Base-by-base conservation (phyloP, 2,888 invertebrate species). In the Caenorhabditis sp. region DNA sequence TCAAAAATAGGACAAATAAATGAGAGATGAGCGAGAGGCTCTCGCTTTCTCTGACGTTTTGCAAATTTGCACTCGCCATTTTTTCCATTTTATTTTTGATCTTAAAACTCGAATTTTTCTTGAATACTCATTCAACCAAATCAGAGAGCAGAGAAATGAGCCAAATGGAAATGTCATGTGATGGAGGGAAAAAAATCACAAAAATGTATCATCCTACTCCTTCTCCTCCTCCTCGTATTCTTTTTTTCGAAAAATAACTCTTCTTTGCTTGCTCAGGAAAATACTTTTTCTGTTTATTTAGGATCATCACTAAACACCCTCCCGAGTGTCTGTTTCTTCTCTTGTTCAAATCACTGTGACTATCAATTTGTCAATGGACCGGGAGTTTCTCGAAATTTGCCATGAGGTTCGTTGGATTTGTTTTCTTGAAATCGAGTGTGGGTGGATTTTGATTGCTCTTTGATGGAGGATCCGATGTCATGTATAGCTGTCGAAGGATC, bases 291-390 rank as follows among this genome's bases (percentile, higher is more conserved):
- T 68, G 31, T 75, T 75, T 75, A 59, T 75, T 75, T 59, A 75
- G 75, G 75, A 75, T 75, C 66, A 66, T 75, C 74, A 74, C 58
- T 22, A 31, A 35, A 54, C 49, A 51, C 38, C 58, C 31, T 28
- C 3, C 58, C 54, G 5, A 26, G 19, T 54, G 24, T 68, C 47
- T 49, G 59, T 66, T 64, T 26, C 66, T 44, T 58, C 41, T 66
- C 51, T 24, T 59, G 49, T 35, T 59, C 35, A 31, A 35, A 44
- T 54, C 28, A 75, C 44, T 66, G 44, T 64, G 31, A 5, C 28
- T 56, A 56, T 58, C 7, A 44, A 75, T 66, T 56, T 66, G 64
- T 64, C 22, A 31, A 75, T 77, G 77, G 68, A 77, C 51, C 59
- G 61, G 24, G 26, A 8, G 8, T 47, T 61, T 2, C n/a, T 56